These are phyloP conservation scores for Tetramorium bicarinatum DNA, from an alignment of 2,888 invertebrate genomes.

Conservation along the genomic window DNA sequence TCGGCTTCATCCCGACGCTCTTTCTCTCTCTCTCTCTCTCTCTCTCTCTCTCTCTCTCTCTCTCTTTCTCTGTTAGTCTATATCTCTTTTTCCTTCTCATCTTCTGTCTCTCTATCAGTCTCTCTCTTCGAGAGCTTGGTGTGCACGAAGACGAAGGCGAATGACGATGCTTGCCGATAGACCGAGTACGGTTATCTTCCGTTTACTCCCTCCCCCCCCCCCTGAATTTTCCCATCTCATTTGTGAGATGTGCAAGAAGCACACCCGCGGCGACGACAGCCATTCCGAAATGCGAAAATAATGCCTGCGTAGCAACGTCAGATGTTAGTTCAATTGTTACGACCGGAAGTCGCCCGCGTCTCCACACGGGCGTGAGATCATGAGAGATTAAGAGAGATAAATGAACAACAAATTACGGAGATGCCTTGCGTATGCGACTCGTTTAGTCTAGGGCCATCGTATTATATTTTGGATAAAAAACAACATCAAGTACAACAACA, in stretches of 20 bases:
- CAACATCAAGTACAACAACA: constrained; percentile 63
- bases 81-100: constrained; percentile 33
- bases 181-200: constrained; percentile 47
- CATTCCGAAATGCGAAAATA: constrained; percentile 31
- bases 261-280: constrained; percentile 5
- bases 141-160: constrained; percentile 68
- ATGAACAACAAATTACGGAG: constrained; percentile 26
- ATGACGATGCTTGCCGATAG: constrained; percentile 60
- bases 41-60: constrained; percentile 36
- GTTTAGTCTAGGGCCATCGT: constrained; percentile 31
- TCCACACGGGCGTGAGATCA: not conserved
- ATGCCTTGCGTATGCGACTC: constrained; percentile 26
- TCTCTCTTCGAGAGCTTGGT: constrained; percentile 64
- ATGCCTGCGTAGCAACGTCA: not conserved
- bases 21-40: constrained; percentile 25
- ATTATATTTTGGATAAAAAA: constrained; percentile 39
- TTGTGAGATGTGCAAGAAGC: constrained; percentile 12
- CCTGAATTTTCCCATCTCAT: constrained; percentile 15
- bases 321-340: constrained; percentile 21
- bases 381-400: constrained; percentile 37
- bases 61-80: constrained; percentile 35
- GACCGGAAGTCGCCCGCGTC: constrained; percentile 8
- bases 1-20: constrained; percentile 31
- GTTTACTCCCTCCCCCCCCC: constrained; percentile 34
- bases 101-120: constrained; percentile 56